Evolutionary conservation across 2,888 invertebrate species (phyloP).

Genomic region (Eupithecia vulgata): DNA sequence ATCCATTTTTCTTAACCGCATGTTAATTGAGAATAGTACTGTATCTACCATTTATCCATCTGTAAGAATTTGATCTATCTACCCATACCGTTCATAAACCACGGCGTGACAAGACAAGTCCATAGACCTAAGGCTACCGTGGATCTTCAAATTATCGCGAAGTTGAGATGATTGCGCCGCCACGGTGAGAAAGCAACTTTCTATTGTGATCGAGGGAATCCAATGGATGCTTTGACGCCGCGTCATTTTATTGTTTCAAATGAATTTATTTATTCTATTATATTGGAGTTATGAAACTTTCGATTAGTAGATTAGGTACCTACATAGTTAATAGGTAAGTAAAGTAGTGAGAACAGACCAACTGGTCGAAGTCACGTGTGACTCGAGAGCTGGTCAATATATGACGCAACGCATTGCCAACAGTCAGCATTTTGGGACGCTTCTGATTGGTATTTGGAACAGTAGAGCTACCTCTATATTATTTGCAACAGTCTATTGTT

Average conservation of each 20-base stretch:
- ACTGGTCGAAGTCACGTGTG: background rate
- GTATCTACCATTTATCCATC: background rate
- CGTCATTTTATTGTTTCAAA: background rate
- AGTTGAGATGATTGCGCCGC: constrained; percentile 60
- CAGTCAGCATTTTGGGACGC: background rate
- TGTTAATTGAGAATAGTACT: too few relatives aligned
- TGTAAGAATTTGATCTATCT: background rate
- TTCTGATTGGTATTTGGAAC: background rate
- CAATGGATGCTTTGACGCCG: constrained; percentile 56
- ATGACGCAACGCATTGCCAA: background rate
- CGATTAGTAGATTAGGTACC: background rate
- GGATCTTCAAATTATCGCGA: constrained; percentile 65
- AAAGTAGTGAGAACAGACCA: background rate
- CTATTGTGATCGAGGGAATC: constrained; percentile 73
- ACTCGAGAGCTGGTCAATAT: too few relatives aligned
- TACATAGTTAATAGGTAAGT: background rate
- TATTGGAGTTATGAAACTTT: background rate
- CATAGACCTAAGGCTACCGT: constrained; percentile 49
- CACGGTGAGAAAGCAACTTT: constrained; percentile 71
- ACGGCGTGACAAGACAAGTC: constrained; percentile 48
- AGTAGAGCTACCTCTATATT: background rate
- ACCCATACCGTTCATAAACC: background rate
- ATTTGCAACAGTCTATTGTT: background rate
- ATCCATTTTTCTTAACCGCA: too few relatives aligned
- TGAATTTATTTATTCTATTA: background rate